A percentile compares a stretch with the other conserved stretches of the same genome.
Evolutionary conservation across 2,888 invertebrate species (phyloP).

Genomic region (Ectemnius lituratus): DNA sequence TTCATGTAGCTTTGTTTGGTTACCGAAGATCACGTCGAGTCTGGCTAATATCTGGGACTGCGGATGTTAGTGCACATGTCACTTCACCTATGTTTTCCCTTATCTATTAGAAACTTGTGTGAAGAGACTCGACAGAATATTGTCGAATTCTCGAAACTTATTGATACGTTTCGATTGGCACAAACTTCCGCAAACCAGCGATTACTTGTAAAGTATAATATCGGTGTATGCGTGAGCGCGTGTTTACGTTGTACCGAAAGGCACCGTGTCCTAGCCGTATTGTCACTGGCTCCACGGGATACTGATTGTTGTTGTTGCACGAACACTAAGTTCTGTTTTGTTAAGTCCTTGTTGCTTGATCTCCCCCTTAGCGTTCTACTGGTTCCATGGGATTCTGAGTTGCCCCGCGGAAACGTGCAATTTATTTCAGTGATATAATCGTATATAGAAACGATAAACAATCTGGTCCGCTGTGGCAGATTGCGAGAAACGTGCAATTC

Average conservation of each 20-base stretch:
- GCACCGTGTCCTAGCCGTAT: background rate
- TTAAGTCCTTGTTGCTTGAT: slow-evolving; percentile 50
- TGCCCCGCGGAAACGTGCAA: slow-evolving; percentile 52
- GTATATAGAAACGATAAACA: slow-evolving; percentile 2
- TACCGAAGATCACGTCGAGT: no score
- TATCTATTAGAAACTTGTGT: no score
- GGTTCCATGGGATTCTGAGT: slow-evolving; percentile 21
- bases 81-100: no score
- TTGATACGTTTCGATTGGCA: no score
- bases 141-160: no score
- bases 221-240: background rate
- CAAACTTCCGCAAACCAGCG: no score
- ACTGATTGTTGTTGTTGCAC: slow-evolving; percentile 57
- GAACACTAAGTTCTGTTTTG: slow-evolving; percentile 51
- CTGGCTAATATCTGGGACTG: no score
- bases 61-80: no score
- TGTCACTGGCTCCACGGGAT: slow-evolving; percentile 14
- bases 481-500: slow-evolving; percentile 47
- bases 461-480: slow-evolving; percentile 33
- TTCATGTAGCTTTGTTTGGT: no score
- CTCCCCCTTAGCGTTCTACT: slow-evolving; percentile 29
- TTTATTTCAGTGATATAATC: slow-evolving; percentile 44
- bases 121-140: no score
- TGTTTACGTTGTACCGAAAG: no score
- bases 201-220: no score